These are phyloP conservation scores for Uropsilus gracilis DNA, from an alignment of 2,113 vertebrate species.

Conservation along the genomic window DNA sequence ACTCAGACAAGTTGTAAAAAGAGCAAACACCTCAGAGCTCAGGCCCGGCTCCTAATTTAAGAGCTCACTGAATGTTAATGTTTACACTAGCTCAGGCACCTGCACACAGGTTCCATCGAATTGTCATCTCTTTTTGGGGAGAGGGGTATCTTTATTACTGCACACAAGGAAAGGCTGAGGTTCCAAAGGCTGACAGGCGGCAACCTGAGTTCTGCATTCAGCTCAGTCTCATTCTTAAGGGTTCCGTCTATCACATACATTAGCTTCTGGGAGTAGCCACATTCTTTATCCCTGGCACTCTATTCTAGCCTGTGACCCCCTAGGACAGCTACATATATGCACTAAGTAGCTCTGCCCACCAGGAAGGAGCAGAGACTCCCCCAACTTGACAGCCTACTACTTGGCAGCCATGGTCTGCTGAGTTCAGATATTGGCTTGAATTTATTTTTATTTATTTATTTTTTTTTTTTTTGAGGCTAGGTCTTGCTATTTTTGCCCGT, in stretches of 20 bases:
- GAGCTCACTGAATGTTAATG: not conserved
- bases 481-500: no score
- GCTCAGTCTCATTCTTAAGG: not conserved
- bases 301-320: not conserved
- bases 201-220: not conserved
- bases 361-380: not conserved
- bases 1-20: not conserved
- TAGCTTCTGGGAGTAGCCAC: not conserved
- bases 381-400: no score
- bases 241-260: not conserved
- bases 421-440: not conserved
- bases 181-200: constrained; percentile 34
- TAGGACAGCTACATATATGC: not conserved
- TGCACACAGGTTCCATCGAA: not conserved
- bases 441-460: no score
- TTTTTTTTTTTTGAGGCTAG: no score
- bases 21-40: not conserved
- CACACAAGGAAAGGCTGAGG: constrained; percentile 22
- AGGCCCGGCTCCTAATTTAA: not conserved
- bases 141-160: not conserved
- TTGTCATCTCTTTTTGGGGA: not conserved
- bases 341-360: not conserved
- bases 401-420: not conserved
- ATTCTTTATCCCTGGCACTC: not conserved
- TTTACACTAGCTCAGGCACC: not conserved